Base-by-base conservation (phyloP, 2,888 invertebrate species). In the Lithophane socia region DNA sequence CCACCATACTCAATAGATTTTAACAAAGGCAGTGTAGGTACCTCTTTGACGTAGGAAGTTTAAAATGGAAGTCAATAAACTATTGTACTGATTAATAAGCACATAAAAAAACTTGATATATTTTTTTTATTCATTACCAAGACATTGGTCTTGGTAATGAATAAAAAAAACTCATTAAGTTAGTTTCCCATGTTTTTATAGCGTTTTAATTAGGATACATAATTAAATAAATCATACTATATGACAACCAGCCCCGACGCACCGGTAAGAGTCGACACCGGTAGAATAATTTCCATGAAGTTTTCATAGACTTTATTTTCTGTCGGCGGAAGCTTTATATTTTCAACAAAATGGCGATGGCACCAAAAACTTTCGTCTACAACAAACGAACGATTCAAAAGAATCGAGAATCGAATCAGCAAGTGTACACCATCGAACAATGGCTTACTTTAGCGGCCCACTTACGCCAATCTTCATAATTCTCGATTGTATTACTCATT, bases 381-480 rank as follows among this genome's bases (percentile, higher is more conserved):
- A 65, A 7, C 29, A 24, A 84, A 42, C 21, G 37, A 66, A 52
- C 60, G 76, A 72, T 66, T 66, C 44, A 67, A 86, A 84, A 84
- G 72, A 81, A 87, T 86, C 76, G 64, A 81, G 61, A 80, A 79
- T 86, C 76, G 74, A 86, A 81, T 80, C 84, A 37, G 86, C 79
- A 69, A 78, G 61, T 65, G 60, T 67, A 72, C 74, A 74, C 75
- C 74, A 80, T 81, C 77, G 70, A 81, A 86, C 86, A 89, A 88
- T 82, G 81, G 80, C 75, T 82, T 65, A 83, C 76, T 80, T 83
- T 69, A 49, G 65, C 81, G 93, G 92, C 86, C 94, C 86, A 94
- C 93, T 94, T 92, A 94, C 92, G 93, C 93, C 92, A 93, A 93
- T 94, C 94, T 86, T 91, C 85, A 90, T 92, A 92, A 93, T 92